Evolutionary conservation across 2,113 vertebrate species (phyloP), one percentile per base, ranked within the genome.

Genomic region (Opisthocomus hoazin): DNA sequence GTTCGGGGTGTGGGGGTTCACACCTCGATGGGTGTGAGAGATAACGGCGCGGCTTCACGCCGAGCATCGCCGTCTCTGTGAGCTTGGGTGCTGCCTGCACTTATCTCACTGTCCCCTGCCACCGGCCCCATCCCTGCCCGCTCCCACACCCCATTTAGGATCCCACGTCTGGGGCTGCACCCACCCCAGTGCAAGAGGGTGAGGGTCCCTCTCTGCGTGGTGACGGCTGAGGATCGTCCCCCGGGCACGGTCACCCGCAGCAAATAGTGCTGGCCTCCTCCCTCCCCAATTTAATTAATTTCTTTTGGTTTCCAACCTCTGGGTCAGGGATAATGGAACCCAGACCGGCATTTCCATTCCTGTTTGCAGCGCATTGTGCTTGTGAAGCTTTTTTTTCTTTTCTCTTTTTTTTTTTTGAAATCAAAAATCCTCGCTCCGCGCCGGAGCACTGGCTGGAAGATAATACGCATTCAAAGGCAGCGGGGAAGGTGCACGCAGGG

Each of bases 311-410:
- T 50, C 82, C 95, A 96, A 64, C 97, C 97, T 74, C 94, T 81
- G 89, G 97, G 96, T 97, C 95, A 95, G 82, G 89, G 87, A 57
- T 97, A 97, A 97, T 97, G 91, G 96, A 94, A 95, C 66, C 84
- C 97, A 97, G 97, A 95, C 87, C 20, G 2, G 34, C 79, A 32
- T 94, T 93, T 80, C 84, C 87, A 90, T 83, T 95, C 89, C 94
- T 74, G 54, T 85, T 97, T 91, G 94, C 85, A 82, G 65, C 1
- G 30, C 45, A 4, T 89, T 82, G 81, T 69, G 61, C 93, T 94
- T 73, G 29, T 87, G 79, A 80, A 85, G 66, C 9, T 29, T 73
- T 60, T 69, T 46, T 63, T 17, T 5, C 12, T 8, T 15, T 13
- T 15, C 21, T 21, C 34, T 16, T 63, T 23, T 22, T 32, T 18